Evolutionary conservation across 2,888 invertebrate species (phyloP).

Genomic region (Galeruca laticollis): DNA sequence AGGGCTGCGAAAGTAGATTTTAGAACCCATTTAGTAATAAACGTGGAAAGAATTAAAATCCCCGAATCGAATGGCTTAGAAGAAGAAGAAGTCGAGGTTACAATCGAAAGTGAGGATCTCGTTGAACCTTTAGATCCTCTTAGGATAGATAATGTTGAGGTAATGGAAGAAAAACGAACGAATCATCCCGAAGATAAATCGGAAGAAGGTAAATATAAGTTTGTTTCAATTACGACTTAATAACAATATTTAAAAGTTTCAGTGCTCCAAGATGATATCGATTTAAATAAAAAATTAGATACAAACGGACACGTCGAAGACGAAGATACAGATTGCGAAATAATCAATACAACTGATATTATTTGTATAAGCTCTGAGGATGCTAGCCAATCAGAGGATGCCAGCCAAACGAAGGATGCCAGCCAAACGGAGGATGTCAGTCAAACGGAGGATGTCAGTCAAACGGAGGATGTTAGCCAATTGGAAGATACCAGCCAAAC

Average conservation of each 20-base stretch:
- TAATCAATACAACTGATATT: not conserved
- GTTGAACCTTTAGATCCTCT: constrained; percentile 5
- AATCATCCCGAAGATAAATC: not conserved
- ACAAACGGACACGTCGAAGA: not conserved
- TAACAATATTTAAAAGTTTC: not conserved
- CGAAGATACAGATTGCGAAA: not conserved
- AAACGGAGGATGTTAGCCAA: not conserved
- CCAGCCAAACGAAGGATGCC: not conserved
- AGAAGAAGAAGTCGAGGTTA: not conserved
- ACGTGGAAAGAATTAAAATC: constrained; percentile 10
- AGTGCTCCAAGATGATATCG: not conserved
- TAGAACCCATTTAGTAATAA: constrained; percentile 9
- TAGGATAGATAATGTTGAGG: not conserved
- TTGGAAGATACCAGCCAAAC: not conserved
- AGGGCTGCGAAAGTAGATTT: not conserved
- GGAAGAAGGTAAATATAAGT: too few species aligned
- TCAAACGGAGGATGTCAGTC: not conserved
- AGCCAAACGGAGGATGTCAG: not conserved
- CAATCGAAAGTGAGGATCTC: constrained; percentile 1
- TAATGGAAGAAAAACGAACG: not conserved
- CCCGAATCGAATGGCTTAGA: not conserved
- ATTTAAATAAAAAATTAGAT: not conserved
- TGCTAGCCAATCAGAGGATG: not conserved
- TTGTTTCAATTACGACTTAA: too few species aligned
- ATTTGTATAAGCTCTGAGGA: not conserved